A percentile compares a stretch with the other conserved stretches of the same genome.
Conservation (phyloP, 2,797 vertebrate genomes). For the Morelia viridis region DNA sequence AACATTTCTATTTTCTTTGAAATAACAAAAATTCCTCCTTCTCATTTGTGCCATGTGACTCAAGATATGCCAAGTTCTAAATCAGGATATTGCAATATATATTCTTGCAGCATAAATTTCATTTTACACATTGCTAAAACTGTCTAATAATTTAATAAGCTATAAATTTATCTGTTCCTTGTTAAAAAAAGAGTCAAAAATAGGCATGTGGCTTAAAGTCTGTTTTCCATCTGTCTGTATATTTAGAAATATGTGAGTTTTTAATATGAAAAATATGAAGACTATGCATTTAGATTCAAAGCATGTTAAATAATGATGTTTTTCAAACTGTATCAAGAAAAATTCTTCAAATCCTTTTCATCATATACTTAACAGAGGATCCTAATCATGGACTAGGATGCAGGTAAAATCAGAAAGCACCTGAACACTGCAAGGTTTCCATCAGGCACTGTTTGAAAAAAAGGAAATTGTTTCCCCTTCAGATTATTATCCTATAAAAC, state of each 20-base stretch:
- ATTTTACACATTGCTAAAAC: conserved; percentile 60
- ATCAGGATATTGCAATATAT: conserved; percentile 70
- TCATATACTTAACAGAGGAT: background rate
- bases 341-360: conserved; percentile 4
- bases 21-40: conserved; percentile 32
- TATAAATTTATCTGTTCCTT: conserved; percentile 61
- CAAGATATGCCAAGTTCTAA: conserved; percentile 69
- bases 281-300: conserved; percentile 36
- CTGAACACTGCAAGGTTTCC: background rate
- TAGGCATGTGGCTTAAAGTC: conserved; percentile 45
- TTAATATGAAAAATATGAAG: background rate
- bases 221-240: conserved; percentile 43
- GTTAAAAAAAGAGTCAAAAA: conserved; percentile 58
- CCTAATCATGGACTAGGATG: background rate
- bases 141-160: conserved; percentile 68
- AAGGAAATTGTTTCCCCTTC: background rate
- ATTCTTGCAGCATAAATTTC: conserved; percentile 71
- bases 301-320: conserved; percentile 25
- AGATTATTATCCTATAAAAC: background rate
- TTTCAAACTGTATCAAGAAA: background rate
- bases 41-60: conserved; percentile 65
- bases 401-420: background rate
- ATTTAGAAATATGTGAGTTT: conserved; percentile 52
- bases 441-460: background rate
- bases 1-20: conserved; percentile 23